These are phyloP conservation scores for Oryctolagus cuniculus DNA, from an alignment of 2,113 vertebrate species.

Conservation along the genomic window DNA sequence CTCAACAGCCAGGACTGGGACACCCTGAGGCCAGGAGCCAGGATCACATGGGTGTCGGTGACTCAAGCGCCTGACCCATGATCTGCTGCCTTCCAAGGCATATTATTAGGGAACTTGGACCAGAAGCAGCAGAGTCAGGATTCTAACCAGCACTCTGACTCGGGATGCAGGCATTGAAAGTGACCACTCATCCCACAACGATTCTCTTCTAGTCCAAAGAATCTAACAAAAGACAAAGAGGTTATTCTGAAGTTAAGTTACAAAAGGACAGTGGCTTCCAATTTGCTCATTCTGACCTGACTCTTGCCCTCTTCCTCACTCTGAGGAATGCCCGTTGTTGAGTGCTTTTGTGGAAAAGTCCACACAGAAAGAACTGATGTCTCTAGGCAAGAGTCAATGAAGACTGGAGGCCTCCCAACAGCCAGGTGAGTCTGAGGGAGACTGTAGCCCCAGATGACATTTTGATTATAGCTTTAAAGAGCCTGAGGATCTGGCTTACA, in stretches of 20 bases:
- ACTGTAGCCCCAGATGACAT: not conserved
- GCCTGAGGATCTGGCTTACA: not conserved
- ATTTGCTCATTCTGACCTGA: not conserved
- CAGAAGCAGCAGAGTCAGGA: no score
- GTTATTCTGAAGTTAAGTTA: not conserved
- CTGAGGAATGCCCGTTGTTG: not conserved
- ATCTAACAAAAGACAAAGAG: not conserved
- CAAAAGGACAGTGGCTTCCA: not conserved
- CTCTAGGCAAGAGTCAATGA: not conserved
- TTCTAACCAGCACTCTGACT: no score
- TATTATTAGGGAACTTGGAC: no score
- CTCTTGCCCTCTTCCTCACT: not conserved
- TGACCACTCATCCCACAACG: no score
- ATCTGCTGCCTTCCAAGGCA: no score
- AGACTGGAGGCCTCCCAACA: not conserved
- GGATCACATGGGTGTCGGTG: no score
- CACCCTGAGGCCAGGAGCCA: no score
- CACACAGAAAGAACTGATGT: not conserved
- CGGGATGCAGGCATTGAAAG: no score
- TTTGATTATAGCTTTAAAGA: not conserved
- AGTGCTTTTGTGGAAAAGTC: not conserved
- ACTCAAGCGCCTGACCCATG: no score
- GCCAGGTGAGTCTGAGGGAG: not conserved
- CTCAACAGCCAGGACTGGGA: no score
- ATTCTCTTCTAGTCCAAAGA: constrained; percentile 36